Evolutionary conservation across 2,797 vertebrate genomes (phyloP).

Genomic region (Luscinia megarhynchos): DNA sequence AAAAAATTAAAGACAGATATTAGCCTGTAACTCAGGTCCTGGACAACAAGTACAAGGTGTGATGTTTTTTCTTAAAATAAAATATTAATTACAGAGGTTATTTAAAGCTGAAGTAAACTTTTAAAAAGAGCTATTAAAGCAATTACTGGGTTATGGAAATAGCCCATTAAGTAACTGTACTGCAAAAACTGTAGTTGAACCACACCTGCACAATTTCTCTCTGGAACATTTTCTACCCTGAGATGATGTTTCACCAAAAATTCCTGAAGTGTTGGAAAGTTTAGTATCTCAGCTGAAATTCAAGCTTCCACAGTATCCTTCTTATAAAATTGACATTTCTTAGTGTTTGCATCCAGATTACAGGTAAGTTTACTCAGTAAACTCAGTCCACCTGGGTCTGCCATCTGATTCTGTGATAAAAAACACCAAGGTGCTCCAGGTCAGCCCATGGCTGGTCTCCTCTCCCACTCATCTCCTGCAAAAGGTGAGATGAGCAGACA

Average conservation of each 20-base stretch:
- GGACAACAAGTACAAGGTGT: background rate
- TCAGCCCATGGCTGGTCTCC: background rate
- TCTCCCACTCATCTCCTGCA: background rate
- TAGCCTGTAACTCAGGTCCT: background rate
- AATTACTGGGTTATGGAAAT: background rate
- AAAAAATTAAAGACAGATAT: background rate
- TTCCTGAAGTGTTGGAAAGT: background rate
- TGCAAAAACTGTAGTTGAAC: background rate
- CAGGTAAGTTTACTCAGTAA: background rate
- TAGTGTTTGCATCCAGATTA: background rate
- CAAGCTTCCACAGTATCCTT: background rate
- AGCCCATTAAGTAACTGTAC: background rate
- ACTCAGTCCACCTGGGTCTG: background rate
- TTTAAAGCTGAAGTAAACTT: background rate
- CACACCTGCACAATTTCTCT: background rate
- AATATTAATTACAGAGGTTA: background rate
- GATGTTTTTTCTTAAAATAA: background rate
- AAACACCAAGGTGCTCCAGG: background rate
- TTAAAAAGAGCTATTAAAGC: background rate
- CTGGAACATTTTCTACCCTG: background rate
- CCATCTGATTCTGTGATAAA: background rate
- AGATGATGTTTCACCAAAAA: background rate
- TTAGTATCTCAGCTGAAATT: background rate
- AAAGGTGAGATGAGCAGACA: background rate
- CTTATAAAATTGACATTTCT: background rate